These are phyloP conservation scores for Meiosimyza decipiens DNA, from an alignment of 2,888 invertebrate genomes.

Conservation along the genomic window DNA sequence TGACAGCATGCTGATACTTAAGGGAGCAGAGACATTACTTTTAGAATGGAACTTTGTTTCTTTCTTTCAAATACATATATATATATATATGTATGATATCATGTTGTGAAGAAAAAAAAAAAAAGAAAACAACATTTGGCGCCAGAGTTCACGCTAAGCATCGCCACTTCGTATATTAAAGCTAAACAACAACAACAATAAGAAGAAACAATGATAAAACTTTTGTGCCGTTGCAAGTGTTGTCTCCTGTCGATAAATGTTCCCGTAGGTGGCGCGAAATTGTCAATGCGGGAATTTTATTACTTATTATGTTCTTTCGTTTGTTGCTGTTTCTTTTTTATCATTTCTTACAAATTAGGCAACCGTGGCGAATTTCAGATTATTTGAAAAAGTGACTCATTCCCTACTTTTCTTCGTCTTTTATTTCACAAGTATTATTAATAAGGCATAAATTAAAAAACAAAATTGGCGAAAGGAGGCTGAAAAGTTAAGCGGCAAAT, in stretches of 20 bases:
- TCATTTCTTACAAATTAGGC: constrained; percentile 16
- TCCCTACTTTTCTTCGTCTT: too few species aligned
- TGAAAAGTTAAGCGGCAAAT: too few species aligned
- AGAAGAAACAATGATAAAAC: neutral
- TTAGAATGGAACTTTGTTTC: neutral
- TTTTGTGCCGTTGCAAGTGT: constrained; percentile 9
- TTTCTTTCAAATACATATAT: neutral
- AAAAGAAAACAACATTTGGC: constrained; percentile 1
- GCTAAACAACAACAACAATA: neutral
- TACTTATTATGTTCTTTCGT: neutral
- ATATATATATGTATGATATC: neutral
- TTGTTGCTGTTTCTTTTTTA: neutral
- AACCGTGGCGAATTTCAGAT: neutral
- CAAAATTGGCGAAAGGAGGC: too few species aligned
- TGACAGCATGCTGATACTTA: constrained; percentile 8
- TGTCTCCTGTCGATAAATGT: constrained; percentile 32
- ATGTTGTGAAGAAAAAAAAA: neutral
- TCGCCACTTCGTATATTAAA: neutral
- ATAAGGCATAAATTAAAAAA: too few species aligned
- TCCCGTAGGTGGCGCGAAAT: constrained; percentile 33
- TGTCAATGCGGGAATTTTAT: constrained; percentile 14
- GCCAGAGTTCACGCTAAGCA: constrained; percentile 26
- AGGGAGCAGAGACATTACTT: neutral
- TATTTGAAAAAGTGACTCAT: neutral
- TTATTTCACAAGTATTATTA: too few species aligned